phyloP scores from a whole-genome alignment of 53 echinoderm and acorn worm species.

The Echinometra lucunter region DNA sequence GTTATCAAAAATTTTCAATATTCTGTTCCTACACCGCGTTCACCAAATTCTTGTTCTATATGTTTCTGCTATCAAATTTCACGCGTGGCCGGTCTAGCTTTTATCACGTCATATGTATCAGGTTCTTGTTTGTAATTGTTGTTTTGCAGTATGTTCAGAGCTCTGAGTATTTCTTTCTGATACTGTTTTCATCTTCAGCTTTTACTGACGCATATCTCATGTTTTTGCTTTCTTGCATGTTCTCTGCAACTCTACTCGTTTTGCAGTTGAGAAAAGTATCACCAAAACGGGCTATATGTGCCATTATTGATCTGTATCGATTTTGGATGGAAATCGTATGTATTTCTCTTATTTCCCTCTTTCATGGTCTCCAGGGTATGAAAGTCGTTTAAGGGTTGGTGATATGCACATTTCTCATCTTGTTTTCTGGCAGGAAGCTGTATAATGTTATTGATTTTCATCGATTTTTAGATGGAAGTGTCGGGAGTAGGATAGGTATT shows the following conservation, averaged over 20 bases:
- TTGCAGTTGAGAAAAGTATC: not conserved
- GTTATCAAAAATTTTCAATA: not conserved
- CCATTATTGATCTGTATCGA: not conserved
- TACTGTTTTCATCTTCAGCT: not conserved
- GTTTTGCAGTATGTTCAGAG: not conserved
- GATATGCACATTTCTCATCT: not conserved
- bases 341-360: not conserved
- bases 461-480: not conserved
- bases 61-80: not conserved
- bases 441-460: not conserved
- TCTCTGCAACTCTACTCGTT: not conserved
- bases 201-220: not conserved
- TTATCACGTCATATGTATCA: not conserved
- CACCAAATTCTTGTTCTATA: not conserved
- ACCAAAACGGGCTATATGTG: not conserved
- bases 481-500: not conserved
- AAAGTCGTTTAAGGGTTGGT: not conserved
- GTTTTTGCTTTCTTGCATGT: not conserved
- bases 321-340: not conserved
- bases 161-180: not conserved
- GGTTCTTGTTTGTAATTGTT: not conserved
- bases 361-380: not conserved
- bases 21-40: not conserved
- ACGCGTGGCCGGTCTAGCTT: not conserved
- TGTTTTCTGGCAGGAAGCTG: not conserved